Evolutionary conservation across 2,888 invertebrate species (phyloP).

Genomic region (Drosophila borealis): DNA sequence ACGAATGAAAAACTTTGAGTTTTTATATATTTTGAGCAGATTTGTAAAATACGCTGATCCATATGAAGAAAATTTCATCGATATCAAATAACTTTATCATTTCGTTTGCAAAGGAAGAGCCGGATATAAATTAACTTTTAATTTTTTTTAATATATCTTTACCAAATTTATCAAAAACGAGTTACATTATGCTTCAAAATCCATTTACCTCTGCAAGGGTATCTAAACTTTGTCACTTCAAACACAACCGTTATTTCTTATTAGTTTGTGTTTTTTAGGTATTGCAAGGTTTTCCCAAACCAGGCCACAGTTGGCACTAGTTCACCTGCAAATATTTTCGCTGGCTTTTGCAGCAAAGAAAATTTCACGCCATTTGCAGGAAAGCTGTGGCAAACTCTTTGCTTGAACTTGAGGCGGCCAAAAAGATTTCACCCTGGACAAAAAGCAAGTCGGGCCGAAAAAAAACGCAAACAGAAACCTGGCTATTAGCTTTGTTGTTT

Average conservation of each 20-base stretch:
- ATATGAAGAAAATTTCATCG: too few species aligned
- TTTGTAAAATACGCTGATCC: too few species aligned
- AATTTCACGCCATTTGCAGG: slow-evolving; percentile 47
- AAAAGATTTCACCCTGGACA: slow-evolving; percentile 69
- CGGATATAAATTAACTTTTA: too few species aligned
- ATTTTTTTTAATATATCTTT: too few species aligned
- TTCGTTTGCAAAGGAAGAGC: too few species aligned
- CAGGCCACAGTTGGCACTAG: slow-evolving; percentile 46
- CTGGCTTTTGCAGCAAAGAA: slow-evolving; percentile 29
- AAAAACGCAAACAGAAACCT: slow-evolving; percentile 23
- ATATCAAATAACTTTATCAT: too few species aligned
- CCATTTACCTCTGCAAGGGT: background rate
- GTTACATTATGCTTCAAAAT: too few species aligned
- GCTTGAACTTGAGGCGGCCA: slow-evolving; percentile 53
- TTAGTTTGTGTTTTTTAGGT: slow-evolving; percentile 19
- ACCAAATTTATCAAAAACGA: too few species aligned
- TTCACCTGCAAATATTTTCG: slow-evolving; percentile 50
- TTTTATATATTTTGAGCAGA: too few species aligned
- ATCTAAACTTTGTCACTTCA: background rate
- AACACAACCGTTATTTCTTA: background rate
- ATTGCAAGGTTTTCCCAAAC: slow-evolving; percentile 44
- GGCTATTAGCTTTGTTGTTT: slow-evolving; percentile 25
- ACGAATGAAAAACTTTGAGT: too few species aligned
- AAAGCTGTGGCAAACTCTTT: slow-evolving; percentile 23
- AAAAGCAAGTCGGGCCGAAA: slow-evolving; percentile 19